Percentiles rank a stretch among this genome's conserved stretches.
These are phyloP conservation scores for Phthorimaea operculella DNA, from an alignment of 1,140 invertebrate genomes.

Conservation along the genomic window DNA sequence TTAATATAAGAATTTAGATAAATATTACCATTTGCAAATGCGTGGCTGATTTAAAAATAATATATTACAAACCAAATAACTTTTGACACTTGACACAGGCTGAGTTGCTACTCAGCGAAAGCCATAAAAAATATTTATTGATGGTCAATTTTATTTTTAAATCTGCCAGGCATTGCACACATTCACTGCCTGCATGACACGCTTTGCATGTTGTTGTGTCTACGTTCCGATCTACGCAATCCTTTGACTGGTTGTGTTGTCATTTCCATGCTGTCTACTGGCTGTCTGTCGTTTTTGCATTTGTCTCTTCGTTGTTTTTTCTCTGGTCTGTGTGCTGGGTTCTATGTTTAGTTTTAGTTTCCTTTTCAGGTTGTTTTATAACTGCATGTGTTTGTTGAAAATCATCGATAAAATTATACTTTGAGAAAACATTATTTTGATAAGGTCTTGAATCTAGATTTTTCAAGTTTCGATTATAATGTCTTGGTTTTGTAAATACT, in stretches of 20 bases:
- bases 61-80: no score
- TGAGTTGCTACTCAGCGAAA: no score
- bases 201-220: constrained; percentile 47
- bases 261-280: constrained; percentile 46
- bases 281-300: constrained; percentile 36
- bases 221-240: constrained; percentile 34
- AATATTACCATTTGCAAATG: constrained; percentile 37
- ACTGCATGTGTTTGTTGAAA: background rate
- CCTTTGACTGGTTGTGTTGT: constrained; percentile 48
- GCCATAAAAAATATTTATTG: no score
- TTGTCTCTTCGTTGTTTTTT: constrained; percentile 16
- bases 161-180: background rate
- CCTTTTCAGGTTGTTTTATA: constrained; percentile 20
- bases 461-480: background rate
- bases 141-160: background rate
- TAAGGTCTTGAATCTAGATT: background rate
- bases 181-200: constrained; percentile 55
- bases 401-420: background rate
- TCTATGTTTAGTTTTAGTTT: constrained; percentile 16
- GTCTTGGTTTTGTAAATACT: background rate
- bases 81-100: no score
- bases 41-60: background rate
- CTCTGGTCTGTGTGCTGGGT: constrained; percentile 21
- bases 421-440: background rate
- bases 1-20: constrained; percentile 19